Evolutionary conservation across 2,113 vertebrate species (phyloP).

Genomic region (Holacanthus passer): DNA sequence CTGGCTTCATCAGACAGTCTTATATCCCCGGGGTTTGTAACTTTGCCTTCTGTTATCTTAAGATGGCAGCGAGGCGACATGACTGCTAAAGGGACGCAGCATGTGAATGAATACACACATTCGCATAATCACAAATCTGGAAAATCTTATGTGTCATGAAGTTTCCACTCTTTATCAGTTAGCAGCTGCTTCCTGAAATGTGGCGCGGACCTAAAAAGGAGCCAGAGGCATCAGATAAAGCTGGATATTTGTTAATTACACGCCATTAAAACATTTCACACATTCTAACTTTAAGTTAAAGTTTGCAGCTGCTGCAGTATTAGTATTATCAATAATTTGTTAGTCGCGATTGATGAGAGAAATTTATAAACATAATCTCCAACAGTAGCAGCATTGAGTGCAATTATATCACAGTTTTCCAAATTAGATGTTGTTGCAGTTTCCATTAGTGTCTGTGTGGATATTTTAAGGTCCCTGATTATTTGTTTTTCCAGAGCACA

Average conservation of each 20-base stretch:
- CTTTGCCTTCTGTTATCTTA: slow-evolving; percentile 56
- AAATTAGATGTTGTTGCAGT: not conserved
- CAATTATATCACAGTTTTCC: not conserved
- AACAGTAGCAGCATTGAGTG: not conserved
- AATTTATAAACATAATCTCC: not conserved
- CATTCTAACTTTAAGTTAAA: not conserved
- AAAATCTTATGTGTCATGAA: slow-evolving; percentile 24
- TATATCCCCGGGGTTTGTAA: slow-evolving; percentile 11
- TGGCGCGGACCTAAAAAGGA: not conserved
- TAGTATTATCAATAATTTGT: not conserved
- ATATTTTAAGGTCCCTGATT: slow-evolving; percentile 11
- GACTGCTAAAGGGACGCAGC: slow-evolving; percentile 25
- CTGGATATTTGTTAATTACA: slow-evolving; percentile 17
- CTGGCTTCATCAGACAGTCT: slow-evolving; percentile 48
- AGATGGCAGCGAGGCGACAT: slow-evolving; percentile 28
- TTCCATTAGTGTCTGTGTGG: not conserved
- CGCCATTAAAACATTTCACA: slow-evolving; percentile 19
- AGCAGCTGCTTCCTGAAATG: slow-evolving; percentile 26
- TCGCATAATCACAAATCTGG: slow-evolving; percentile 5
- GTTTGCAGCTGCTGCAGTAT: not conserved
- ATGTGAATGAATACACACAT: slow-evolving; percentile 38
- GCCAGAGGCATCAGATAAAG: slow-evolving; percentile 12
- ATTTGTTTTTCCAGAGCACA: slow-evolving; percentile 24
- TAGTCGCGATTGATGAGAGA: not conserved
- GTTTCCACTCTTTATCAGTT: slow-evolving; percentile 14